Percentiles rank a stretch among this genome's conserved stretches.
phyloP scores from a whole-genome alignment of 2,888 invertebrate genomes.

The Eupelmus urozonus region DNA sequence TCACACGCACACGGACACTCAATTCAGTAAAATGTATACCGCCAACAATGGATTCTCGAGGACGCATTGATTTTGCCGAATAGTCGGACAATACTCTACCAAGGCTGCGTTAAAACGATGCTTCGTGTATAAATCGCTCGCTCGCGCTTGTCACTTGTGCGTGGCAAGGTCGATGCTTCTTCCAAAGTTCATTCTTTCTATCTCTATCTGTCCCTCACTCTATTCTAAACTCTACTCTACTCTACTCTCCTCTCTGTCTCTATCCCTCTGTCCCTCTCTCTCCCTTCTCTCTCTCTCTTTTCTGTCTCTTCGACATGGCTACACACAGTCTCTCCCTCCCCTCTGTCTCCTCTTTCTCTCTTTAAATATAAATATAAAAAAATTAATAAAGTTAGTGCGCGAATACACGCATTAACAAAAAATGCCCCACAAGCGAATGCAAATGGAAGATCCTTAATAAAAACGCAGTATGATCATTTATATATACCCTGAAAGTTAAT shows the following conservation, averaged over 20 bases:
- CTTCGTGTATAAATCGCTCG: slow-evolving; percentile 31
- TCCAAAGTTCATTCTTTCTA: slow-evolving; percentile 37
- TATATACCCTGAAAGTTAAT: slow-evolving; percentile 69
- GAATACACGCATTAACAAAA: slow-evolving; percentile 39
- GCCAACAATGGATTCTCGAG: slow-evolving; percentile 41
- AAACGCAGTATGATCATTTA: slow-evolving; percentile 68
- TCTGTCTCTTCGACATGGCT: slow-evolving; percentile 16
- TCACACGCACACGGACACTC: not conserved
- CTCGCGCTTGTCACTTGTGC: slow-evolving; percentile 23
- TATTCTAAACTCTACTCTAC: not conserved
- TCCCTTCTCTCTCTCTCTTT: slow-evolving; percentile 22
- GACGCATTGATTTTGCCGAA: slow-evolving; percentile 54
- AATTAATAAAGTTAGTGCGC: slow-evolving; percentile 48
- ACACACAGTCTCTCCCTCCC: not conserved
- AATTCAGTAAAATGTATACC: slow-evolving; percentile 38
- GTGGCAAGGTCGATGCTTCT: slow-evolving; percentile 50
- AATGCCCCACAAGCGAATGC: slow-evolving; percentile 54
- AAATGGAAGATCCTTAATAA: slow-evolving; percentile 54
- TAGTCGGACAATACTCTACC: slow-evolving; percentile 40
- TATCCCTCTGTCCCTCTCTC: slow-evolving; percentile 15
- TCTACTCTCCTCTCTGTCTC: slow-evolving; percentile 32
- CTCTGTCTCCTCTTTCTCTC: slow-evolving; percentile 11
- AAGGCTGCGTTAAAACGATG: slow-evolving; percentile 56
- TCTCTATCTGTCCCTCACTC: slow-evolving; percentile 21
- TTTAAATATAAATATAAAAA: slow-evolving; percentile 50